These are phyloP conservation scores for Clarias gariepinus DNA, from an alignment of 2,113 vertebrate genomes.

Conservation along the genomic window DNA sequence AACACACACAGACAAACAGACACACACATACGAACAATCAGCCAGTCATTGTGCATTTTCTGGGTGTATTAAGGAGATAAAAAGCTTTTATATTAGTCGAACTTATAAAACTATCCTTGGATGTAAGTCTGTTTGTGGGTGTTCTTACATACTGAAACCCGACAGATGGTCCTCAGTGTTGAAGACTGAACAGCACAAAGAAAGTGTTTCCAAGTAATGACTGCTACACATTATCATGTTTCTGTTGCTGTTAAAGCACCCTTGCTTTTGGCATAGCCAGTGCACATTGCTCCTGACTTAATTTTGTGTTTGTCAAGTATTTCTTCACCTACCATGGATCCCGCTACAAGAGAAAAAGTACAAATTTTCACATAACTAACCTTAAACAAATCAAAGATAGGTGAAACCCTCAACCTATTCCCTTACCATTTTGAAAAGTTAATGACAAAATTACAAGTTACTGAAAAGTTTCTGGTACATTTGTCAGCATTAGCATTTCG, in stretches of 20 bases:
- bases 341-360: background rate
- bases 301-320: conserved; percentile 1
- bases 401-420: background rate
- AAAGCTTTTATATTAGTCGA: conserved; percentile 7
- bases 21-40: background rate
- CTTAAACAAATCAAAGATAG: background rate
- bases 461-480: background rate
- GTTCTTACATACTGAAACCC: conserved; percentile 16
- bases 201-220: conserved; percentile 14
- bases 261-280: conserved; percentile 11
- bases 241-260: conserved; percentile 13
- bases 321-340: background rate
- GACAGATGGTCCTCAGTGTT: conserved; percentile 15
- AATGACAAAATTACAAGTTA: background rate
- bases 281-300: background rate
- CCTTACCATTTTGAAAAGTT: background rate
- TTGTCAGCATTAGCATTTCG: background rate
- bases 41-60: conserved; percentile 8
- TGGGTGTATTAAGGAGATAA: conserved; percentile 1
- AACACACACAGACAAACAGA: background rate
- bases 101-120: conserved; percentile 1
- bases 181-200: conserved; percentile 25
- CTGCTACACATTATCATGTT: background rate
- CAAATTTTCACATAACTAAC: background rate
- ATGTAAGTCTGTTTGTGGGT: conserved; percentile 20